Base-by-base conservation (phyloP, 2,888 invertebrate genomes). In the Monopis laevigella region DNA sequence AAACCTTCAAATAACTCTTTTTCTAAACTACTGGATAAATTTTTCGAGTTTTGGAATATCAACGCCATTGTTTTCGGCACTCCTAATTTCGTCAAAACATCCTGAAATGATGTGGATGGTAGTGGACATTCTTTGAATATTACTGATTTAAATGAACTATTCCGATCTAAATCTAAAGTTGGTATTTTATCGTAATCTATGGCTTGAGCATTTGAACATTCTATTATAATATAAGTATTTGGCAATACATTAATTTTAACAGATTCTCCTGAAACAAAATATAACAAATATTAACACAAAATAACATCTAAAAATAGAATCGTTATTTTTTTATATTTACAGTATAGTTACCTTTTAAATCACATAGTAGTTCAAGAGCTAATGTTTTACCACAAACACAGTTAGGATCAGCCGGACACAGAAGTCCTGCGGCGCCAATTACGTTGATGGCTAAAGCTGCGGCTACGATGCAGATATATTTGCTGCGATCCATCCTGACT, bases 1-100 rank as follows among this genome's bases (percentile, higher is more conserved):
- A 89, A 65, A 17, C 84, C 85, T 2, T 72, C 63, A 43, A 89
- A 78, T 54, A 87, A 86, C 44, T 78, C 72, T 30, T 82, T 81
- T 18, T 82, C 75, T 27, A 88, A 70, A 48, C 82, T 81, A 46
- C 82, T 82, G 16, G 83, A 77, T 34, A 84, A 60, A 46, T 84
- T 84, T 30, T 68, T 73, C 13, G 74, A 68, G 43, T 78, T 82
- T 56, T 81, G 78, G 48, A 84, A 86, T 54, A 83, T 74, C 18
- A 86, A 55, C 4, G 82, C 70, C 84, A 81, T 59, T 50, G 82
- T 64, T 61, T 75, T 66, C 1, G 71, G 64, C 11, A 83, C 70
- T 45, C 82, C 80, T 41, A 84, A 65, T 30, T 59, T 68, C 6
- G 62, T 58, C 42, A 84, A 56, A 8, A 84, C 69, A 41, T 82